Conservation (phyloP, 2,113 vertebrate species). For the Spermophilus dauricus region DNA sequence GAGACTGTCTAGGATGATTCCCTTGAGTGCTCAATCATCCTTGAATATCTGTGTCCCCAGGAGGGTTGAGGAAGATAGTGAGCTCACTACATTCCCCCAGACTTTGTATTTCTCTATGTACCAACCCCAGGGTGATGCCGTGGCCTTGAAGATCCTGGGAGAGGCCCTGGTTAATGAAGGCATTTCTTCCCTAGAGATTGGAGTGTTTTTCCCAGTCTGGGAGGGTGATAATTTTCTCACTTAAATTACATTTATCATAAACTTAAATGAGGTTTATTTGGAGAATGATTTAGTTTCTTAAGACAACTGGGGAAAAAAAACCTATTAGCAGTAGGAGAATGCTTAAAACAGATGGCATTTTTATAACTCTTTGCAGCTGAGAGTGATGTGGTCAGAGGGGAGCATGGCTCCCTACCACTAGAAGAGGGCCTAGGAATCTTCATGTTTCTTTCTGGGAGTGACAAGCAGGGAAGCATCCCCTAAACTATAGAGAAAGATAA, state of each 20-base stretch:
- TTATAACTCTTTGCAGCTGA: conserved; percentile 53
- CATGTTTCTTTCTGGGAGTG: conserved; percentile 31
- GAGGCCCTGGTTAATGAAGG: conserved; percentile 42
- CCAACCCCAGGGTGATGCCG: neutral
- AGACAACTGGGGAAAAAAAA: conserved; percentile 44
- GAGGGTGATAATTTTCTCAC: conserved; percentile 69
- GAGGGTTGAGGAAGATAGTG: neutral
- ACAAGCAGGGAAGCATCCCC: neutral
- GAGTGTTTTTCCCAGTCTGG: conserved; percentile 24
- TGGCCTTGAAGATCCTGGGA: neutral
- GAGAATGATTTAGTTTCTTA: conserved; percentile 66
- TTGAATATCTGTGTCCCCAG: conserved; percentile 3
- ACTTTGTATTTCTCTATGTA: conserved; percentile 24
- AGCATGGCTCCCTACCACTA: conserved; percentile 11
- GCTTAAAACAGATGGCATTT: conserved; percentile 54
- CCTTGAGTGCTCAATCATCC: neutral
- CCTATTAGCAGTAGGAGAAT: conserved; percentile 40
- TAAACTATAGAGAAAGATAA: conserved; percentile 30
- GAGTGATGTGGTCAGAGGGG: neutral
- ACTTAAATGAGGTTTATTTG: conserved; percentile 64
- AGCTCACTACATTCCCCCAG: neutral
- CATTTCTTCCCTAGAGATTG: conserved; percentile 52
- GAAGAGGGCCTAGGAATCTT: conserved; percentile 15
- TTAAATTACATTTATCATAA: conserved; percentile 73
- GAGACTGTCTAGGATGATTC: neutral